Evolutionary conservation across 2,797 vertebrate species (phyloP).

Genomic region (Calcarius lapponicus): DNA sequence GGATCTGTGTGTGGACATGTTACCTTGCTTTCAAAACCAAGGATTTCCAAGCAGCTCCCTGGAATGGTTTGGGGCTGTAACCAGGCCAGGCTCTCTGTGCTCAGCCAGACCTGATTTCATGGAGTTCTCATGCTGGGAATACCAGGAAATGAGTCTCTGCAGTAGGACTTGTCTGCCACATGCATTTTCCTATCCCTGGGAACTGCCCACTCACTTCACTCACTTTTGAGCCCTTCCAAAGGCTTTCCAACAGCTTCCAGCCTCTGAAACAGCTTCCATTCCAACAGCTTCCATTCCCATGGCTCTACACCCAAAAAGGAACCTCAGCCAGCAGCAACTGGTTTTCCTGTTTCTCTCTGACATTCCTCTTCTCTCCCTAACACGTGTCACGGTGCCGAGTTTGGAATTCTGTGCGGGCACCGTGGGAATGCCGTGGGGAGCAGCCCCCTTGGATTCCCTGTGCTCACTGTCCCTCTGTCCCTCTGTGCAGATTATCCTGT

Average conservation of each 20-base stretch:
- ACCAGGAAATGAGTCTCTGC: neutral
- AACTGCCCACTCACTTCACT: neutral
- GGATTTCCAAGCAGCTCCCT: neutral
- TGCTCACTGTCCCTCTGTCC: neutral
- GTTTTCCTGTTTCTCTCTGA: neutral
- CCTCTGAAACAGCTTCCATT: neutral
- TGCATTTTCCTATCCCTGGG: neutral
- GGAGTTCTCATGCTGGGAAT: neutral
- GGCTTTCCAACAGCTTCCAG: neutral
- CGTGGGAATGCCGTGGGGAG: rapidly evolving
- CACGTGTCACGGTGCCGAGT: neutral
- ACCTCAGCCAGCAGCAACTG: neutral
- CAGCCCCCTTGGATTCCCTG: neutral
- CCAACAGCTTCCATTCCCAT: too few species aligned
- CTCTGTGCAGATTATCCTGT: slow-evolving; percentile 86
- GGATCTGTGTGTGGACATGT: neutral
- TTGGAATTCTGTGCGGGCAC: neutral
- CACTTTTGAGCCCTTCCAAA: neutral
- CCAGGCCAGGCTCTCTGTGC: neutral
- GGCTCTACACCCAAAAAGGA: neutral
- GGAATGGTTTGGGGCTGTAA: neutral
- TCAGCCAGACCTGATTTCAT: neutral
- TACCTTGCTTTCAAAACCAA: neutral
- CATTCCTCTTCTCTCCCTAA: neutral
- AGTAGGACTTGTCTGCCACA: neutral